These are phyloP conservation scores for Tenthredo distinguenda DNA, from an alignment of 2,888 invertebrate species.

Conservation along the genomic window DNA sequence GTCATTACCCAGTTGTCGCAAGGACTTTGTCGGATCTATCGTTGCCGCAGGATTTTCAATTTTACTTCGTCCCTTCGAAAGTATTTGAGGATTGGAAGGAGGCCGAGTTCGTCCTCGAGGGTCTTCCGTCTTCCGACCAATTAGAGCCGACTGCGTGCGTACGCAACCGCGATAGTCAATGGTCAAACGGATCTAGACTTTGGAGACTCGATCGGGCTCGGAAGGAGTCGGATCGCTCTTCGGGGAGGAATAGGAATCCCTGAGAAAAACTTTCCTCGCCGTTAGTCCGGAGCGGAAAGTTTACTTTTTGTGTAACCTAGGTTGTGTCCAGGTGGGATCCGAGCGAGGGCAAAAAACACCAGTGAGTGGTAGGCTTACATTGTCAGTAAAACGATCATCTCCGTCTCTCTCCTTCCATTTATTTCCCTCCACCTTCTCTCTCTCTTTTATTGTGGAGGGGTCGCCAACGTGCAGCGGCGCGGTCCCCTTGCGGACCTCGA, in stretches of 20 bases:
- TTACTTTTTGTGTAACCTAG: neutral
- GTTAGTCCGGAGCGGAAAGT: neutral
- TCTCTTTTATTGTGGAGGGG: neutral
- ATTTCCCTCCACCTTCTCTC: neutral
- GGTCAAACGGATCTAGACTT: neutral
- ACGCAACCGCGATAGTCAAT: neutral
- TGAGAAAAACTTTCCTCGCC: neutral
- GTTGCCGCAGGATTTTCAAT: neutral
- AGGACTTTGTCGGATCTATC: neutral
- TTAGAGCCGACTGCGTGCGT: neutral
- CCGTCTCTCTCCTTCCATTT: neutral
- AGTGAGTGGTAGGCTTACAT: constrained; percentile 5
- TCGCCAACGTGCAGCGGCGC: neutral
- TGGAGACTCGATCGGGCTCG: no score
- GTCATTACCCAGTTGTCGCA: neutral
- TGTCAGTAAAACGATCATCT: constrained; percentile 25
- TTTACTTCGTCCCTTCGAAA: neutral
- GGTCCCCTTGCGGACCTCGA: constrained; percentile 28
- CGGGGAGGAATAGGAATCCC: neutral
- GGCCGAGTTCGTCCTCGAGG: neutral
- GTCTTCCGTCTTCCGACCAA: neutral
- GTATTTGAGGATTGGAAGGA: neutral
- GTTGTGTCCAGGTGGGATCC: constrained; percentile 11
- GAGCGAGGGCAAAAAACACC: neutral
- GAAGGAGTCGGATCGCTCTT: neutral